Evolutionary conservation across 2,113 vertebrate genomes (phyloP).

Genomic region (Barbus barbus): DNA sequence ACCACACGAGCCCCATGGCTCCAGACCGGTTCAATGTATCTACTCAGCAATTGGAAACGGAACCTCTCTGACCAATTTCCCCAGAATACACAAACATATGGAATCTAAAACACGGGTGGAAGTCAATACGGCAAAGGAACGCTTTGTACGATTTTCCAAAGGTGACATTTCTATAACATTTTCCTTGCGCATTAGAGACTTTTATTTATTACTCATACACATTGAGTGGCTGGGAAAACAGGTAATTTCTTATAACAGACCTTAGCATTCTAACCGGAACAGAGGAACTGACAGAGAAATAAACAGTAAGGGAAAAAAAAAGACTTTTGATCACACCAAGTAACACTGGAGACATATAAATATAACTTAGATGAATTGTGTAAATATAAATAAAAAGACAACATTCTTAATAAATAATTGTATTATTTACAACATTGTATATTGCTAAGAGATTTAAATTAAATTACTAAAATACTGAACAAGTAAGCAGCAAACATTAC

Average conservation of each 20-base stretch:
- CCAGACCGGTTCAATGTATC: slow-evolving; percentile 35
- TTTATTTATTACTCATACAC: slow-evolving; percentile 33
- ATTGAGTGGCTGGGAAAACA: slow-evolving; percentile 29
- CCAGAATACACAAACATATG: slow-evolving; percentile 35
- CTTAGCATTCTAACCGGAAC: slow-evolving; percentile 77
- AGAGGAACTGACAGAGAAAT: too few relatives aligned
- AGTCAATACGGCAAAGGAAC: slow-evolving; percentile 36
- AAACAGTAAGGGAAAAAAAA: slow-evolving; percentile 59
- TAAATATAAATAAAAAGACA: slow-evolving; percentile 99
- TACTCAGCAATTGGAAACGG: slow-evolving; percentile 26
- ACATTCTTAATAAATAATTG: slow-evolving; percentile 99
- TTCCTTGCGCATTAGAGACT: slow-evolving; percentile 14
- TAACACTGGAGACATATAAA: slow-evolving; percentile 85
- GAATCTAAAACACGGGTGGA: slow-evolving; percentile 44
- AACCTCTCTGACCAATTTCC: slow-evolving; percentile 16
- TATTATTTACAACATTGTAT: slow-evolving; percentile 96
- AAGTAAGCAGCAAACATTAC: slow-evolving; percentile 89
- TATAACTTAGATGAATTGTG: slow-evolving; percentile 97
- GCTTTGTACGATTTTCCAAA: slow-evolving; percentile 37
- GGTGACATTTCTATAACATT: slow-evolving; percentile 26
- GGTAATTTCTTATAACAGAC: slow-evolving; percentile 62
- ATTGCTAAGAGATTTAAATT: slow-evolving; percentile 92
- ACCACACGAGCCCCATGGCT: slow-evolving; percentile 31
- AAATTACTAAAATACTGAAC: slow-evolving; percentile 87
- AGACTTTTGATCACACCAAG: slow-evolving; percentile 42